Conservation (phyloP, 2,888 invertebrate genomes). For the Amiota mariae region DNA sequence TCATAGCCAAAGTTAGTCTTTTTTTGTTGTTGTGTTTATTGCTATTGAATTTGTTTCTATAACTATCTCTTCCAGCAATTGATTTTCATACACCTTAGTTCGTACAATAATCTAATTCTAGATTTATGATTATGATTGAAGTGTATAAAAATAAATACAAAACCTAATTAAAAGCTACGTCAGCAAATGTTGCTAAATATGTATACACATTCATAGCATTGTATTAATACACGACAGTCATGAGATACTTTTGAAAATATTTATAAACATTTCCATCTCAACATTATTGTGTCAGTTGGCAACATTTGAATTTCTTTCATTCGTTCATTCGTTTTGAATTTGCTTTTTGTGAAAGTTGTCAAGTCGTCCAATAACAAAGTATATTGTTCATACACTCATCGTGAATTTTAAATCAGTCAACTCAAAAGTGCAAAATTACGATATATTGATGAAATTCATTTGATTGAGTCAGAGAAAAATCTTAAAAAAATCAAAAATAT, state of each 20-base stretch:
- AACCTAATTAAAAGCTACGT: not conserved
- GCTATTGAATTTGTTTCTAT: too few relatives aligned
- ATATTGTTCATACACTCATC: conserved; percentile 53
- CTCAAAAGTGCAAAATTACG: conserved; percentile 45
- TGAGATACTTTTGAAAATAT: too few relatives aligned
- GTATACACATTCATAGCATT: too few relatives aligned
- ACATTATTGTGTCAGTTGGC: not conserved
- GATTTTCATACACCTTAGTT: too few relatives aligned
- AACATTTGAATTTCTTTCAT: conserved; percentile 24
- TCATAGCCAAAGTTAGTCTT: too few relatives aligned
- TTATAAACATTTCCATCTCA: too few relatives aligned
- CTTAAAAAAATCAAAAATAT: conserved; percentile 20
- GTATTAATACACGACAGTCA: too few relatives aligned
- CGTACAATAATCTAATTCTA: too few relatives aligned
- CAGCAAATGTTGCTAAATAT: conserved; percentile 34
- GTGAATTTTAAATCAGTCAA: conserved; percentile 34
- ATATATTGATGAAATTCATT: conserved; percentile 54
- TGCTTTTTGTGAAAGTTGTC: not conserved
- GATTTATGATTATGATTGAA: too few relatives aligned
- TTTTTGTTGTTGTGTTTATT: too few relatives aligned
- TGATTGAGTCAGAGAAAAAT: conserved; percentile 28
- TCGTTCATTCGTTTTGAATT: conserved; percentile 19
- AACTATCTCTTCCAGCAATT: too few relatives aligned
- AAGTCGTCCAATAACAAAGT: conserved; percentile 63
- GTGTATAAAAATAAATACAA: too few relatives aligned